These are phyloP conservation scores for Mobula birostris DNA, from an alignment of 2,113 vertebrate species.

Conservation along the genomic window DNA sequence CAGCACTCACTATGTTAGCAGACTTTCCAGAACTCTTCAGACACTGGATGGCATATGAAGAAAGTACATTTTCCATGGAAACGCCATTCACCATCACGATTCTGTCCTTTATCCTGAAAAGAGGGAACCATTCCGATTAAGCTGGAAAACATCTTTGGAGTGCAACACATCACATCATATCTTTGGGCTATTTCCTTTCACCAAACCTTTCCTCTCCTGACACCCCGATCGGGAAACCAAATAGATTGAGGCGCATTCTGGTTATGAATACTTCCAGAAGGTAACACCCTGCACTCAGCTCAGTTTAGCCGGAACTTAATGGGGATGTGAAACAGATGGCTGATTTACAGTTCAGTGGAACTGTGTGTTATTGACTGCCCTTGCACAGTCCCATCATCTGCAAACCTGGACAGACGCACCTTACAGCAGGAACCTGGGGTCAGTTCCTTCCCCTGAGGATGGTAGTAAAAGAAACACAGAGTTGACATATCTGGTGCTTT, in stretches of 20 bases:
- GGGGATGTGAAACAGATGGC: neutral
- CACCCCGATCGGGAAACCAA: neutral
- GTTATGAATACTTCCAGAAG: neutral
- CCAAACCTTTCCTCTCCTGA: neutral
- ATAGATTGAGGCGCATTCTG: neutral
- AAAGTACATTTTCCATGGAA: conserved; percentile 76
- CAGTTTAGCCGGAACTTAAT: neutral
- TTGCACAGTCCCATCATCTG: neutral
- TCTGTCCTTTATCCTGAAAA: conserved; percentile 73
- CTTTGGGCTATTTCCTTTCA: neutral
- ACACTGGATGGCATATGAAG: conserved; percentile 75
- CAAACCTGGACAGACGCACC: neutral
- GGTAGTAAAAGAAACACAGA: no score
- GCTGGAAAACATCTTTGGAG: neutral
- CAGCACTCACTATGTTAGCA: conserved; percentile 74
- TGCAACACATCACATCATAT: neutral
- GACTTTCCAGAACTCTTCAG: conserved; percentile 74
- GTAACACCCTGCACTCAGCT: neutral
- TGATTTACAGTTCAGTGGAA: neutral
- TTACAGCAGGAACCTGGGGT: neutral
- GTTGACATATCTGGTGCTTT: no score
- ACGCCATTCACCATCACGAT: conserved; percentile 92
- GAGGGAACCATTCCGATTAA: neutral
- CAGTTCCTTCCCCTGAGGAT: neutral
- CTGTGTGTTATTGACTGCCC: no score